These are phyloP conservation scores for Acipenser ruthenus DNA, from an alignment of 2,797 vertebrate species.

Conservation along the genomic window DNA sequence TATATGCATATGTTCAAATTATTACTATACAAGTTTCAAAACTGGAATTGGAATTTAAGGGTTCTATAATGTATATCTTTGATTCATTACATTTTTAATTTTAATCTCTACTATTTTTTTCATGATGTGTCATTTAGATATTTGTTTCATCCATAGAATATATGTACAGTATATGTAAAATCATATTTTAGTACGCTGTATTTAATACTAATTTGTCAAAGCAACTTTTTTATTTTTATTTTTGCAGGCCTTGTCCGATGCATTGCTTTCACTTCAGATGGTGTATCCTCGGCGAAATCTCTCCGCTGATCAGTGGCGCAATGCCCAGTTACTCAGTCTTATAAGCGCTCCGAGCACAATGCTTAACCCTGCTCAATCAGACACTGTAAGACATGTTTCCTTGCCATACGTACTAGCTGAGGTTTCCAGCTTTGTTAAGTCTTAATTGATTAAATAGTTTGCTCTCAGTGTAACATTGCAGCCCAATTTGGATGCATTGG, in stretches of 20 bases:
- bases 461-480: neutral
- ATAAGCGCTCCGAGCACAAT: slow-evolving; percentile 96
- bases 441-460: neutral
- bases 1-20: no score
- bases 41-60: no score
- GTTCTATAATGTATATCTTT: no score
- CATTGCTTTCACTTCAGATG: slow-evolving; percentile 92
- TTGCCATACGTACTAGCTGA: neutral
- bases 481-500: no score
- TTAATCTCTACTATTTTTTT: no score
- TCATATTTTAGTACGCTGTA: no score
- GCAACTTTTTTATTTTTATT: neutral
- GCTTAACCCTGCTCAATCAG: slow-evolving; percentile 97
- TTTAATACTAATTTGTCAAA: no score
- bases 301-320: slow-evolving; percentile 97
- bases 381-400: slow-evolving; percentile 68
- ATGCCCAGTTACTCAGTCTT: slow-evolving; percentile 90
- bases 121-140: no score
- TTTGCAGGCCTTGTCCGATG: slow-evolving; percentile 86
- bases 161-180: no score
- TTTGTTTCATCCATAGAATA: no score
- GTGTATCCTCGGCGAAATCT: slow-evolving; percentile 94
- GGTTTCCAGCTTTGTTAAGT: neutral
- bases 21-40: no score
- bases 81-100: no score